Conservation (phyloP, 2,888 invertebrate genomes). For the Acleris cristana region DNA sequence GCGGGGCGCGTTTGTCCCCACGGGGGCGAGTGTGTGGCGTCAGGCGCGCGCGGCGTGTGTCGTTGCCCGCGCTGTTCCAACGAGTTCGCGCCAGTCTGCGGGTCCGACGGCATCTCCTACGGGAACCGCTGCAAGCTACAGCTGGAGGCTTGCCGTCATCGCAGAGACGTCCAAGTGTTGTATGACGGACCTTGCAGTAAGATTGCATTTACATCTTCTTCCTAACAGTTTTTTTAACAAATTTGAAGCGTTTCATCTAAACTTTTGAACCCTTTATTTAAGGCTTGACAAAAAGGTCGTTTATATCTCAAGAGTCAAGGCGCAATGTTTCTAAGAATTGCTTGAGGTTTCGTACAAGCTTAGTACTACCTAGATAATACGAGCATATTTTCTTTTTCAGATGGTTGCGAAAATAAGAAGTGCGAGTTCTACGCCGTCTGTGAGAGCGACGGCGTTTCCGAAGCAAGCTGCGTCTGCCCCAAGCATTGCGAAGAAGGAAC, state of each 20-base stretch:
- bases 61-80: slow-evolving; percentile 93
- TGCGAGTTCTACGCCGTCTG: slow-evolving; percentile 92
- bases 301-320: no score
- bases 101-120: slow-evolving; percentile 92
- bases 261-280: no score
- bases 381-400: slow-evolving; percentile 72
- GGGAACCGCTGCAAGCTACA: slow-evolving; percentile 93
- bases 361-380: background rate
- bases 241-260: no score
- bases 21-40: slow-evolving; percentile 87
- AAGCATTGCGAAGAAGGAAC: slow-evolving; percentile 83
- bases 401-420: slow-evolving; percentile 91
- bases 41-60: slow-evolving; percentile 90
- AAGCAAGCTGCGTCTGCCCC: slow-evolving; percentile 85
- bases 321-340: background rate
- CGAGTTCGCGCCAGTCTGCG: slow-evolving; percentile 93
- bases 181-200: slow-evolving; percentile 94
- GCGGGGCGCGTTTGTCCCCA: slow-evolving; percentile 89
- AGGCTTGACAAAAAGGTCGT: no score
- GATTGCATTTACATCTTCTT: slow-evolving; percentile 60
- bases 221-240: no score
- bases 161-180: slow-evolving; percentile 88
- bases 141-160: slow-evolving; percentile 90
- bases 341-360: background rate
- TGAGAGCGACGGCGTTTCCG: slow-evolving; percentile 85